These are phyloP conservation scores for Lumbricus terrestris DNA, from an alignment of 2,888 invertebrate genomes.

Conservation along the genomic window DNA sequence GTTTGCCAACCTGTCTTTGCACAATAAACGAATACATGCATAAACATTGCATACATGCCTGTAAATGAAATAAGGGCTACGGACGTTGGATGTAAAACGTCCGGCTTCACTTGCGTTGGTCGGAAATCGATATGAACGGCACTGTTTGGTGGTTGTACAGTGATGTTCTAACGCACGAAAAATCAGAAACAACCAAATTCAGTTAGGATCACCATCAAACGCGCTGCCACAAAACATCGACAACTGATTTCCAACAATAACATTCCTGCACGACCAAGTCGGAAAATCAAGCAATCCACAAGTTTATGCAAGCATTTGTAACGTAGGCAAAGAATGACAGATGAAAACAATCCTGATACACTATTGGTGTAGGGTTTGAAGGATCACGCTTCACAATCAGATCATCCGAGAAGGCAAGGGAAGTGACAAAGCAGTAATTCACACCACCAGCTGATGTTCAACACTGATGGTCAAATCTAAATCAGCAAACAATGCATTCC, in stretches of 20 bases:
- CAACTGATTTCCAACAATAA: background rate
- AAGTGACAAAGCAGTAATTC: background rate
- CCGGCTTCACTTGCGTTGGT: conserved; percentile 69
- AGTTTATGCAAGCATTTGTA: background rate
- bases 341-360: background rate
- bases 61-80: conserved; percentile 72
- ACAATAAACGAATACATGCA: too few relatives aligned
- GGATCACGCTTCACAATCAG: background rate
- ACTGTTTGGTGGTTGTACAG: conserved; percentile 66
- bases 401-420: background rate
- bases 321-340: background rate
- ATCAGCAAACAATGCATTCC: background rate
- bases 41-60: too few relatives aligned
- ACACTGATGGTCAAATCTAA: background rate
- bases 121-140: conserved; percentile 71
- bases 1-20: too few relatives aligned
- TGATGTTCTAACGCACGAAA: conserved; percentile 49
- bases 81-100: conserved; percentile 66
- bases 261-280: background rate
- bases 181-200: background rate
- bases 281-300: background rate
- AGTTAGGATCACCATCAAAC: background rate
- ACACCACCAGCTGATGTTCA: background rate
- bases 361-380: background rate
- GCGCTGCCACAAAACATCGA: background rate